Percentiles rank a stretch among this genome's conserved stretches.
Conservation (phyloP, 2,888 invertebrate genomes). For the Leptarthrus brevirostris region DNA sequence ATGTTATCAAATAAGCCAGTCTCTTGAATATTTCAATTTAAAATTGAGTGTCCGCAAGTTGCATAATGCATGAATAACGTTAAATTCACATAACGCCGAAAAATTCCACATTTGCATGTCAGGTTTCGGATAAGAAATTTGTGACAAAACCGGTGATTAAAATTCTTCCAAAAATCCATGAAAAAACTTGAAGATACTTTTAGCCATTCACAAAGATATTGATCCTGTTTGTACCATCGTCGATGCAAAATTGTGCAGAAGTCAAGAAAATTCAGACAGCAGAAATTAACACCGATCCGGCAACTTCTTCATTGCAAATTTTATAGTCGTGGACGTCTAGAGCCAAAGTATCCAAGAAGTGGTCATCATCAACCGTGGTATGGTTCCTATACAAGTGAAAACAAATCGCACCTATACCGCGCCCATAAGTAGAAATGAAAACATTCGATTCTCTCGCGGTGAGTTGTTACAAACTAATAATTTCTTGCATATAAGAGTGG, state of each 20-base stretch:
- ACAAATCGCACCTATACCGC: constrained; percentile 17
- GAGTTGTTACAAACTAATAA: constrained; percentile 15
- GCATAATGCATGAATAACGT: background rate
- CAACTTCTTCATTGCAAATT: background rate
- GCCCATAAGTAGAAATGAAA: background rate
- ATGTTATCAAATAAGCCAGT: too few relatives aligned
- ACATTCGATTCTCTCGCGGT: constrained; percentile 15
- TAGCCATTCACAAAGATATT: background rate
- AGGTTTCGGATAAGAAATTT: background rate
- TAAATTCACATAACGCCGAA: background rate
- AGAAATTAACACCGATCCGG: constrained; percentile 28
- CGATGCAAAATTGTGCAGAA: constrained; percentile 4
- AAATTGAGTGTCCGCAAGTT: background rate
- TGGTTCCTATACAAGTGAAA: constrained; percentile 1
- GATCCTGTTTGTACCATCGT: constrained; percentile 16
- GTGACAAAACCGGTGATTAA: constrained; percentile 6
- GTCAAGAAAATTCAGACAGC: constrained; percentile 11
- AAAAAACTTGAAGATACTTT: background rate
- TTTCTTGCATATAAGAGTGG: constrained; percentile 12
- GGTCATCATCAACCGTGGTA: constrained; percentile 34
- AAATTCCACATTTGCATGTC: background rate
- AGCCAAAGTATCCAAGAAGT: constrained; percentile 20
- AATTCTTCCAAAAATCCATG: background rate
- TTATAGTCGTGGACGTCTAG: constrained; percentile 19
- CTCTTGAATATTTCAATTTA: too few relatives aligned